A percentile compares a stretch with the other conserved stretches of the same genome.
Evolutionary conservation across 2,113 vertebrate species (phyloP).

Genomic region (Donacobius atricapilla): DNA sequence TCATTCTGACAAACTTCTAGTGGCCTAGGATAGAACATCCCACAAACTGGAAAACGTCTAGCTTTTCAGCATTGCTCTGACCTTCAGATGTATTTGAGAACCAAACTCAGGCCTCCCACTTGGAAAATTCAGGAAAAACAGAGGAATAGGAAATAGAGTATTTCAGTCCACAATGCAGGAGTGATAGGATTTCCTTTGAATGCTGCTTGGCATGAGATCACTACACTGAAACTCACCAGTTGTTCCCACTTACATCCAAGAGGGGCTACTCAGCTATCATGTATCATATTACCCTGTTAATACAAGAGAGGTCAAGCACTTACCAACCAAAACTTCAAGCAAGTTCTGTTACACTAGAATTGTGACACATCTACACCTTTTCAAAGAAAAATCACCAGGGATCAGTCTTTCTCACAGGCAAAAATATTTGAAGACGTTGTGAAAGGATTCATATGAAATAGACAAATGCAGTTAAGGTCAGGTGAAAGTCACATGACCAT

Average conservation of each 20-base stretch:
- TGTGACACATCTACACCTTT: background rate
- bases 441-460: background rate
- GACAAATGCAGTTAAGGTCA: background rate
- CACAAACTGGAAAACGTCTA: background rate
- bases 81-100: background rate
- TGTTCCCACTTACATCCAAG: background rate
- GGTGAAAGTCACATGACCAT: background rate
- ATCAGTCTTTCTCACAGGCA: background rate
- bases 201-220: background rate
- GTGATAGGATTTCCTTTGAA: background rate
- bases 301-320: background rate
- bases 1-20: background rate
- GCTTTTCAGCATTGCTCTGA: background rate
- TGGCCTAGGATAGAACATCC: background rate
- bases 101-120: background rate
- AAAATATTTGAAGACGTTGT: background rate
- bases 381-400: background rate
- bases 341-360: background rate
- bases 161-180: background rate
- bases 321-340: background rate
- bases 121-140: background rate
- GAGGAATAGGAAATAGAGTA: background rate
- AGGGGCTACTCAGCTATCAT: background rate
- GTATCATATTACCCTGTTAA: background rate
- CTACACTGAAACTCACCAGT: background rate